phyloP scores from a whole-genome alignment of 2,113 vertebrate genomes.

The Clarias macrocephalus region DNA sequence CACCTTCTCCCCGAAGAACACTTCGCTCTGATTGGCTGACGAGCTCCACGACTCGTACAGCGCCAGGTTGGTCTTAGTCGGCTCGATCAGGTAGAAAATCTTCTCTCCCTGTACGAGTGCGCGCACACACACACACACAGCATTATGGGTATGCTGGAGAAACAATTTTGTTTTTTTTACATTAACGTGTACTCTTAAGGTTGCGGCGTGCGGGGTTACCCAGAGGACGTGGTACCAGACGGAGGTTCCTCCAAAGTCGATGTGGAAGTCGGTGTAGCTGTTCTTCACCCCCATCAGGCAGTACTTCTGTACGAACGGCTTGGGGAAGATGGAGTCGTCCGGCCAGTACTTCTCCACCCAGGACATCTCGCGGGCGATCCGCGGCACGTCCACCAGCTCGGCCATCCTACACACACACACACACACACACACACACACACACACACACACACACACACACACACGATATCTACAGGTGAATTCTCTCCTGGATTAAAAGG shows the following conservation, averaged over 20 bases:
- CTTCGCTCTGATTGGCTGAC: slow-evolving; percentile 96
- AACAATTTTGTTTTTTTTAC: too few relatives aligned
- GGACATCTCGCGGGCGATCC: slow-evolving; percentile 93
- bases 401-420: slow-evolving; percentile 82
- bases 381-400: slow-evolving; percentile 91
- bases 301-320: slow-evolving; percentile 99
- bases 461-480: background rate
- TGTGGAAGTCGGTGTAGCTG: slow-evolving; percentile 99
- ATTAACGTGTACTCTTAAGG: too few relatives aligned
- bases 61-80: slow-evolving; percentile 91
- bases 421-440: too few relatives aligned
- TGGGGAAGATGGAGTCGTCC: slow-evolving; percentile 96
- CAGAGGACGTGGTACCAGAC: slow-evolving; percentile 99
- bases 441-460: too few relatives aligned
- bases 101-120: slow-evolving; percentile 85
- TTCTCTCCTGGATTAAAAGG: background rate
- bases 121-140: background rate
- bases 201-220: slow-evolving; percentile 71
- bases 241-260: slow-evolving; percentile 97
- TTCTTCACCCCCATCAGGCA: slow-evolving; percentile 97
- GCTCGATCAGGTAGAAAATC: slow-evolving; percentile 97
- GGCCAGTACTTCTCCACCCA: slow-evolving; percentile 99
- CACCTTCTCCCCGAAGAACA: slow-evolving; percentile 95
- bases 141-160: background rate
- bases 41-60: slow-evolving; percentile 98